Evolutionary conservation across 2,113 vertebrate genomes (phyloP), one percentile per base, ranked within the genome.

Genomic region (Anolis sagrei): DNA sequence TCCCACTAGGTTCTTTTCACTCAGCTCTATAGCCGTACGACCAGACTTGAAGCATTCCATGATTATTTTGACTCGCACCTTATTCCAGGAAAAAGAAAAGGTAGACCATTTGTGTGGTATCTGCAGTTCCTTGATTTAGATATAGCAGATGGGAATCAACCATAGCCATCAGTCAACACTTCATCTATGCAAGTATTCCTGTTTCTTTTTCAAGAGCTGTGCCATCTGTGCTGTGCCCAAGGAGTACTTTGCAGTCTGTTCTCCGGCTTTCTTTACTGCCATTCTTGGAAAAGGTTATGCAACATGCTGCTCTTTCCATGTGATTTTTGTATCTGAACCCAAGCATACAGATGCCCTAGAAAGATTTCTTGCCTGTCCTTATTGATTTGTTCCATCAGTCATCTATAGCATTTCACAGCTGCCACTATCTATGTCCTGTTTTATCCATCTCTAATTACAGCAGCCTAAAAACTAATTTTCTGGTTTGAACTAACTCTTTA

Each of bases 321-420:
- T 85, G 73, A 69, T 14, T 13, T 88, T 81, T 49, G 86, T 85
- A 74, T 74, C 39, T 77, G 75, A 72, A 0, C 85, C 69, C 18
- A 88, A 62, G 66, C 39, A 36, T 49, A 44, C 48, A 87, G 73
- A 79, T 51, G 39, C 18, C 51, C 36, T 44, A 81, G 44, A 92
- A 90, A 91, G 39, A 84, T 82, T 87, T 49, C 16, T 84, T 78
- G 82, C 72, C 54, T 81, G 19, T 78, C 4, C 16, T 87, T 89
- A 76, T 76, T 86, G 36, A 92, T 88, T 76, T 75, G 64, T 61
- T 78, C 16, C 29, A 94, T 78, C n/a, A 64, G 68, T 86, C 91
- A 92, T 34, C 74, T 78, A 83, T 2, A 90, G 66, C 16, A 54
- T 87, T 79, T 90, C 82, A 91, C 61, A 87, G 9, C 5, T 79